Base-by-base conservation (phyloP, 1,140 invertebrate genomes). In the Papilio glaucus region DNA sequence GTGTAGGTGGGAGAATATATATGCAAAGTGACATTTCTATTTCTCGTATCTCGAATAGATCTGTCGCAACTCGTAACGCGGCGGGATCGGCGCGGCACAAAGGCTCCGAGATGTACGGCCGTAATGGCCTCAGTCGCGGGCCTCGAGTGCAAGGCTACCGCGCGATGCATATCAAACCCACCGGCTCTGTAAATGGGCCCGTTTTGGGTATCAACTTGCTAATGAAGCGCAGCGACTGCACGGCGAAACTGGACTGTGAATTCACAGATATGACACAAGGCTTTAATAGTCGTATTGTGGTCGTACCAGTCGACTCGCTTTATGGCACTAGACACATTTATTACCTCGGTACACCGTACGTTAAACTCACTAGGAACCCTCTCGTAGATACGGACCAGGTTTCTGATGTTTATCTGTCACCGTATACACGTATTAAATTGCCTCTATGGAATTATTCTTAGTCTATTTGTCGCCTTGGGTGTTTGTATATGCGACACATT, bases 11-110 rank as follows among this genome's bases (percentile, higher is more conserved):
- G 79, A 81, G 78, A 75, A 86, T 6, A 33, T n/a, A n/a, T 83
- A 87, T 88, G 87, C 85, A 90, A 88, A 89, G 87, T 91, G 87
- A 91, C 84, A 80, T 90, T 91, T 90, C 88, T 91, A 90, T 92
- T 90, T 88, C 79, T 78, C 79, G 77, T 91, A 92, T 92, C 90
- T 79, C 75, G 76, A 74, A 80, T 85, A 84, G 84, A 92, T 91
- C 89, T 87, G 86, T 90, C 85, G 81, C 85, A 82, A 83, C 79
- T 88, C 82, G 84, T 87, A 85, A 84, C 79, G 82, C 85, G 83
- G 84, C 79, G 78, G 85, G 83, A 86, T 84, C 85, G 87, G 82
- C 82, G 79, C 74, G 65, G 80, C 85, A 91, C 88, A 92, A 91
- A 91, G 89, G 85, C 83, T 80, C 78, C 85, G 82, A 92, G 90